phyloP scores from a whole-genome alignment of 2,113 vertebrate species.

The Hemiscyllium ocellatum region DNA sequence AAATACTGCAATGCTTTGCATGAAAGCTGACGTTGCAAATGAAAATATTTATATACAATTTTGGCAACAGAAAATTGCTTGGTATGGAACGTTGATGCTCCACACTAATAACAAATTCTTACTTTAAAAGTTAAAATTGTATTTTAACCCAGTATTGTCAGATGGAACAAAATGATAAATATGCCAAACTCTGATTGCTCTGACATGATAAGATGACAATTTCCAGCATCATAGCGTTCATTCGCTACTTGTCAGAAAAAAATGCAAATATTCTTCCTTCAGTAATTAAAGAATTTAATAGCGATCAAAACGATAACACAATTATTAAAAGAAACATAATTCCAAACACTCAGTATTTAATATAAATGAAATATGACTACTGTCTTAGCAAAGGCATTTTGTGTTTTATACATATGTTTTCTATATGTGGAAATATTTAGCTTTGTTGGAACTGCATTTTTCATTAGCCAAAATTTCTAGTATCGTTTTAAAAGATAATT shows the following conservation, averaged over 20 bases:
- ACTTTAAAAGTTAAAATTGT: background rate
- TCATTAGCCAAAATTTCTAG: background rate
- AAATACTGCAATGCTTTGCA: background rate
- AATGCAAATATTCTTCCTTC: background rate
- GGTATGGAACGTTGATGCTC: background rate
- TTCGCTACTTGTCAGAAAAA: background rate
- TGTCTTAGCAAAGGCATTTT: background rate
- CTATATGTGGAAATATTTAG: background rate
- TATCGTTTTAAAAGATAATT: background rate
- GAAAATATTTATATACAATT: background rate
- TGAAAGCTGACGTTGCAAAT: background rate
- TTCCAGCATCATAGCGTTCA: background rate
- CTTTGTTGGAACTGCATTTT: background rate
- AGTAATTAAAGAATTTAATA: background rate
- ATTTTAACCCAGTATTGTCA: background rate
- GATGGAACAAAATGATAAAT: background rate
- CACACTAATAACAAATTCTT: background rate
- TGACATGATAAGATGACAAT: too few relatives aligned
- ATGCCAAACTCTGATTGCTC: background rate
- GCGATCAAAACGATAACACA: background rate
- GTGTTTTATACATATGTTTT: background rate
- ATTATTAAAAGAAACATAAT: background rate
- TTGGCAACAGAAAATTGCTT: background rate
- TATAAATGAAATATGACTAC: background rate
- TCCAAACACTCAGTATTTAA: background rate